phyloP scores from a whole-genome alignment of 2,888 invertebrate genomes.

The Leptinotarsa rubiginosa region DNA sequence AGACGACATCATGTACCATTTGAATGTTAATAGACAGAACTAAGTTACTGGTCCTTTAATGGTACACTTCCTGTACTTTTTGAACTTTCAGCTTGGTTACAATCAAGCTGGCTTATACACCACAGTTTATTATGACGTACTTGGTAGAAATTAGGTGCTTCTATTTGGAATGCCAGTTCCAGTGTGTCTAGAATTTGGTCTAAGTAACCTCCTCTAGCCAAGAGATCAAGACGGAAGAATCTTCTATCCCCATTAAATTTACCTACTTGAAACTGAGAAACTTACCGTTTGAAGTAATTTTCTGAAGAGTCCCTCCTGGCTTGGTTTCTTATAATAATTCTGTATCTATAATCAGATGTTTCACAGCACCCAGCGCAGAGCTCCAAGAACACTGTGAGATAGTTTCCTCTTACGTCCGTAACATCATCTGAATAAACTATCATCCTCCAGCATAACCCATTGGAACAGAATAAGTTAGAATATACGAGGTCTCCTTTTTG shows the following conservation, averaged over 20 bases:
- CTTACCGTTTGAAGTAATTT: conserved; percentile 94
- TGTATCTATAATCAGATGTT: conserved; percentile 91
- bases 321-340: conserved; percentile 95
- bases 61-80: too few species aligned
- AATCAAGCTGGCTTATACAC: conserved; percentile 83
- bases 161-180: conserved; percentile 88
- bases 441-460: conserved; percentile 91
- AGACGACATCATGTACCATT: too few species aligned
- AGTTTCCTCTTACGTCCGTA: conserved; percentile 93
- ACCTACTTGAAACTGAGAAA: conserved; percentile 95
- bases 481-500: conserved; percentile 92
- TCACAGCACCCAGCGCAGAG: conserved; percentile 90
- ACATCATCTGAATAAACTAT: conserved; percentile 95
- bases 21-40: too few species aligned
- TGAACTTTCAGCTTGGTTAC: too few species aligned
- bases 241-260: conserved; percentile 98
- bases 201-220: conserved; percentile 91
- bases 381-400: conserved; percentile 92
- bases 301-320: conserved; percentile 83
- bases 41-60: too few species aligned
- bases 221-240: conserved; percentile 89
- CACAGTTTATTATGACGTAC: conserved; percentile 93
- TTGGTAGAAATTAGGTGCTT: conserved; percentile 94
- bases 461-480: conserved; percentile 87
- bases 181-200: conserved; percentile 86